Evolutionary conservation across 2,797 vertebrate genomes (phyloP).

Genomic region (Acanthiza pusilla): DNA sequence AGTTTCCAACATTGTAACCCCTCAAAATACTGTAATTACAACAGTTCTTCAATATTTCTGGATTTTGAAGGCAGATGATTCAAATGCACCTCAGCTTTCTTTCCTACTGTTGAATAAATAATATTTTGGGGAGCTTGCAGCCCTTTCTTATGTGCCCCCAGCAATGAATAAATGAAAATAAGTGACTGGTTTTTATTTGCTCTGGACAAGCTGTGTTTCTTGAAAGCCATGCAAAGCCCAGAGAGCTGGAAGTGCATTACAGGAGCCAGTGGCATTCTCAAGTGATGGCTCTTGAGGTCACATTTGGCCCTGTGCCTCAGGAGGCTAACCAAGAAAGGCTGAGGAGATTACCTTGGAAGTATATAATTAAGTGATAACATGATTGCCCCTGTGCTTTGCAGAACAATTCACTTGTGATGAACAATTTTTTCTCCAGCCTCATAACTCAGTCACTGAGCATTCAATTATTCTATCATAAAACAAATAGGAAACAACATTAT

Average conservation of each 20-base stretch:
- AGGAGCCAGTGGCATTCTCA: not conserved
- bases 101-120: not conserved
- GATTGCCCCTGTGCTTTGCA: not conserved
- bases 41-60: not conserved
- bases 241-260: not conserved
- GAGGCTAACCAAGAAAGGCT: not conserved
- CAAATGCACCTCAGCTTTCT: not conserved
- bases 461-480: not conserved
- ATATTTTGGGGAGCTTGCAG: not conserved
- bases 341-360: not conserved
- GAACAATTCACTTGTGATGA: not conserved
- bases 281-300: not conserved
- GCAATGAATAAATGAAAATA: not conserved
- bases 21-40: not conserved
- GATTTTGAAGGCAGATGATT: not conserved
- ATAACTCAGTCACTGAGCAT: not conserved
- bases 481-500: not conserved
- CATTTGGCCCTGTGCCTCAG: not conserved
- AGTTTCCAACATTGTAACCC: not conserved
- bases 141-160: not conserved
- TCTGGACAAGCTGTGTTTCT: not conserved
- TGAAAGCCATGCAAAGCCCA: not conserved
- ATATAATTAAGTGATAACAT: conserved; percentile 14
- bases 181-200: not conserved
- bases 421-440: not conserved